Evolutionary conservation across 37 sponge, comb jelly and placozoan species (phyloP), one percentile per base, ranked within the genome.

Genomic region (Agelas oroides): DNA sequence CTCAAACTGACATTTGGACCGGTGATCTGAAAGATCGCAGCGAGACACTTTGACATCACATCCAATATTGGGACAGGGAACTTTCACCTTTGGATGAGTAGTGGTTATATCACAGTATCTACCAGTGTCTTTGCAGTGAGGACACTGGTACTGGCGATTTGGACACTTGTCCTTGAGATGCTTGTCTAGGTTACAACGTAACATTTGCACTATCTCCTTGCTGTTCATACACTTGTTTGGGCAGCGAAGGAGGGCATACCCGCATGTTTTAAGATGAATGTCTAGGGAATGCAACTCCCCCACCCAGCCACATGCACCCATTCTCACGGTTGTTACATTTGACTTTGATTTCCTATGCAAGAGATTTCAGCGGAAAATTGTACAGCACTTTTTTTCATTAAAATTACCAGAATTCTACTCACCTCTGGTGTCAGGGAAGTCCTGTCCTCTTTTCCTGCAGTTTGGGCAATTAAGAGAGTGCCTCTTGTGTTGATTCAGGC

Each of bases 111-210:
- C 62, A 25, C 65, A 19, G 57, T 84, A 21, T 65, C 64, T 68
- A 0, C 75, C 76, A 17, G 28, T 76, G 68, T 72, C 75, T n/a
- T 75, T 36, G 34, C 76, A 84, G 18, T 84, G 76, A 0, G 84
- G 84, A 65, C 84, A 84, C 56, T 84, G 25, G 35, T 39, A 84
- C 76, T 39, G 84, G 32, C 84, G 30, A 11, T 56, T 63, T 25
- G 62, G 76, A 66, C 84, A 84, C 21, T 27, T 32, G 25, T 66
- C 34, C 32, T 55, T 28, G 16, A 67, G 35, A 38, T 84, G 84
- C 14, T 33, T 55, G 24, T 67, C 34, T 0, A 84, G 53, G 27
- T 84, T 55, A 65, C 75, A 56, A 6, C 53, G 65, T 14, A 80
- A 70, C 14, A 80, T 8, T n/a, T n/a, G n/a, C n/a, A n/a, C n/a